phyloP scores from a whole-genome alignment of 2,797 vertebrate species.

The Acanthurus leucopareius region DNA sequence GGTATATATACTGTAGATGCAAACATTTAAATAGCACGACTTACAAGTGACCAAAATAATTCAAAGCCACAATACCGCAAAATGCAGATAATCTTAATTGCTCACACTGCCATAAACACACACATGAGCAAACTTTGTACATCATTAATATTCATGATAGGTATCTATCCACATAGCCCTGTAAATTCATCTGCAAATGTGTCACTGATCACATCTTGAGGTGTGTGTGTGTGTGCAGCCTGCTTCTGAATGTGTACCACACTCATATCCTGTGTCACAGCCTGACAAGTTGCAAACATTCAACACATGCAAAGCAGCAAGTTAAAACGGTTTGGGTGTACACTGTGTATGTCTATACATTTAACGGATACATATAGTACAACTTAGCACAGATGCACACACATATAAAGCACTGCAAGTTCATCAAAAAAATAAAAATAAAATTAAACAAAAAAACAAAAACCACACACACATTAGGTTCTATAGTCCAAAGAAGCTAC shows the following conservation, averaged over 20 bases:
- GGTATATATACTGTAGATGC: slow-evolving; percentile 13
- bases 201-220: slow-evolving; percentile 9
- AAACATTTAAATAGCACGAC: slow-evolving; percentile 31
- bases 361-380: slow-evolving; percentile 59
- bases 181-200: slow-evolving; percentile 24
- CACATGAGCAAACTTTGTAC: slow-evolving; percentile 39
- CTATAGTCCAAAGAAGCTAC: slow-evolving; percentile 49
- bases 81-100: slow-evolving; percentile 29
- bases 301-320: slow-evolving; percentile 52
- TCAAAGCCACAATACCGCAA: slow-evolving; percentile 40
- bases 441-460: slow-evolving; percentile 20
- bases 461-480: slow-evolving; percentile 18
- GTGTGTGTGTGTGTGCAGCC: slow-evolving; percentile 14
- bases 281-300: slow-evolving; percentile 39
- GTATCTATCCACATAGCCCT: slow-evolving; percentile 34
- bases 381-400: slow-evolving; percentile 43
- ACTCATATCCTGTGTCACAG: background rate
- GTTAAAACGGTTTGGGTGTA: slow-evolving; percentile 27
- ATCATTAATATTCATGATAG: slow-evolving; percentile 41
- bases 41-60: slow-evolving; percentile 27
- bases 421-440: slow-evolving; percentile 25
- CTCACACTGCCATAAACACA: slow-evolving; percentile 29
- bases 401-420: slow-evolving; percentile 46
- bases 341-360: slow-evolving; percentile 30
- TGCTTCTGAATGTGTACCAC: background rate